Evolutionary conservation across 2,797 vertebrate species (phyloP).

Genomic region (Lagocephalus sceleratus): DNA sequence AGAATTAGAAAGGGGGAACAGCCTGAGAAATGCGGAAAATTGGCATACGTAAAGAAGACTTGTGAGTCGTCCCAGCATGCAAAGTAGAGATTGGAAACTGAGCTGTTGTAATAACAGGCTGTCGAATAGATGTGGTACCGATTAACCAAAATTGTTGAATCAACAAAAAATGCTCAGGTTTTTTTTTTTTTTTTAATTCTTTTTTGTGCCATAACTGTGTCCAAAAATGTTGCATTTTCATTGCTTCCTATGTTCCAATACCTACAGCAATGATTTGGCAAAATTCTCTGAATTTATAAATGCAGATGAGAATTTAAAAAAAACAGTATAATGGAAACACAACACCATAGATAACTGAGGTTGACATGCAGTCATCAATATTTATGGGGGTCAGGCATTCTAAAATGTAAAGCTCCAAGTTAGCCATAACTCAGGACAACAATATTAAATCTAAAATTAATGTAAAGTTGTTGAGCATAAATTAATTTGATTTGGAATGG

Average conservation of each 20-base stretch:
- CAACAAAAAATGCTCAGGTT: constrained; percentile 82
- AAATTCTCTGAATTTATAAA: constrained; percentile 62
- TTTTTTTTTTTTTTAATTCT: constrained; percentile 67
- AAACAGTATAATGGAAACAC: constrained; percentile 51
- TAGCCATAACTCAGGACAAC: constrained; percentile 10
- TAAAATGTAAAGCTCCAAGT: constrained; percentile 28
- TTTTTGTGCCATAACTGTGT: constrained; percentile 73
- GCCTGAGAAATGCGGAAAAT: constrained; percentile 80
- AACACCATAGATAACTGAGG: constrained; percentile 44
- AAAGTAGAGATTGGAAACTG: constrained; percentile 83
- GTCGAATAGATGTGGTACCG: constrained; percentile 84
- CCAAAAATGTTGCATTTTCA: constrained; percentile 78
- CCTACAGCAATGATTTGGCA: constrained; percentile 76
- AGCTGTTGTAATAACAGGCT: constrained; percentile 88
- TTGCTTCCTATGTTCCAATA: constrained; percentile 75
- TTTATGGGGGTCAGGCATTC: constrained; percentile 38
- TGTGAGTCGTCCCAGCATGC: constrained; percentile 77
- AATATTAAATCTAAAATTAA: constrained; percentile 13
- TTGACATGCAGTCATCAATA: constrained; percentile 46
- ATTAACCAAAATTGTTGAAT: constrained; percentile 88
- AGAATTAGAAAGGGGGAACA: constrained; percentile 51
- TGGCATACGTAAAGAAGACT: constrained; percentile 76
- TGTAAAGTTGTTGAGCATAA: neutral
- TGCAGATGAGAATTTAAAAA: constrained; percentile 36
- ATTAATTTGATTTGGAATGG: neutral